These are phyloP conservation scores for Budorcas taxicolor DNA, from an alignment of 2,113 vertebrate genomes.

Conservation along the genomic window DNA sequence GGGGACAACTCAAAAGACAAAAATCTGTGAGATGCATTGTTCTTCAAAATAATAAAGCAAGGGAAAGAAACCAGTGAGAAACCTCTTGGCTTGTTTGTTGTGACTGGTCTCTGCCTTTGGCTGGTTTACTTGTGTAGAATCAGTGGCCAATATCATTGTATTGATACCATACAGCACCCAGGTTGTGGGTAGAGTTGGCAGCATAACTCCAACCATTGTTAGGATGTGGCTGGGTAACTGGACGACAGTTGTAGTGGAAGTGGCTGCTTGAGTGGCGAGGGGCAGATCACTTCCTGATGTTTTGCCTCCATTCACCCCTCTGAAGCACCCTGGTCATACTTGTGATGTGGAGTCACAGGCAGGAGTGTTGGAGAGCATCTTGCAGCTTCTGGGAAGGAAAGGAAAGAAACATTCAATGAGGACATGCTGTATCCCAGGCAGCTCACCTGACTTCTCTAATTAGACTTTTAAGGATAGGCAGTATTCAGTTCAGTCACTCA, in stretches of 20 bases:
- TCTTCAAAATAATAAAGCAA: not conserved
- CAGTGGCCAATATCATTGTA: not conserved
- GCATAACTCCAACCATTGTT: not conserved
- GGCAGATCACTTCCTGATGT: not conserved
- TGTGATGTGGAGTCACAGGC: not conserved
- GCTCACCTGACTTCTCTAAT: not conserved
- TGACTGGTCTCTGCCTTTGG: not conserved
- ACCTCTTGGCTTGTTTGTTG: not conserved
- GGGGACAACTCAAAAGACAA: not conserved
- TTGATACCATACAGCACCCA: not conserved
- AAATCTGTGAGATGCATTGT: not conserved
- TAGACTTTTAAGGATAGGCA: not conserved
- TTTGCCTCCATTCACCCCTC: not conserved
- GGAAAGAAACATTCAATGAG: not conserved
- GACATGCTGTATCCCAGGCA: not conserved
- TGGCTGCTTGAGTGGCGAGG: fast-evolving
- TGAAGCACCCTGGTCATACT: not conserved
- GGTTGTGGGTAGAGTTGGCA: not conserved
- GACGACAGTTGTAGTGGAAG: not conserved
- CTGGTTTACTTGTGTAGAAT: not conserved
- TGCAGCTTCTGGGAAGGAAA: not conserved
- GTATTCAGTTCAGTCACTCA: not conserved
- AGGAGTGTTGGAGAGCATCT: not conserved
- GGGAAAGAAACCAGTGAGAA: not conserved
- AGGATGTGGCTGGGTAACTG: not conserved